These are phyloP conservation scores for Drosophila azteca DNA, from an alignment of 1,140 invertebrate species.

Conservation along the genomic window DNA sequence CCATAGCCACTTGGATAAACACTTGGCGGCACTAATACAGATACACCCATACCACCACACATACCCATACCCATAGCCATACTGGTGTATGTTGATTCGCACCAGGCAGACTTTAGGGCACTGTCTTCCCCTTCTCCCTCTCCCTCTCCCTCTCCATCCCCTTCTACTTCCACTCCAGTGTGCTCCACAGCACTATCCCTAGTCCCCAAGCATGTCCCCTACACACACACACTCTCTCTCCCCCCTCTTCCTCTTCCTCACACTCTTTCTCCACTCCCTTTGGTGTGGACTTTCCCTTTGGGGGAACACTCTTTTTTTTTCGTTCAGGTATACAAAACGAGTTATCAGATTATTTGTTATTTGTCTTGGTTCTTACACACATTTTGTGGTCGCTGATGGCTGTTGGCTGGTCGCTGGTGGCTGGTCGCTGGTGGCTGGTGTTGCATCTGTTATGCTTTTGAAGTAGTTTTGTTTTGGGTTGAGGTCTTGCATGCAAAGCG, in stretches of 20 bases:
- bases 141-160: slow-evolving; percentile 2
- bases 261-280: neutral
- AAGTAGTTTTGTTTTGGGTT: slow-evolving; percentile 60
- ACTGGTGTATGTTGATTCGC: slow-evolving; percentile 32
- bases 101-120: slow-evolving; percentile 79
- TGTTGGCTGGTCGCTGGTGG: slow-evolving; percentile 17
- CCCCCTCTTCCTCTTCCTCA: neutral
- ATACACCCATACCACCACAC: neutral
- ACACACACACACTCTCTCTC: neutral
- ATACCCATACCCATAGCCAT: neutral
- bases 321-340: slow-evolving; percentile 76
- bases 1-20: slow-evolving; percentile 77
- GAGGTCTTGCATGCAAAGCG: slow-evolving; percentile 76
- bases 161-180: slow-evolving; percentile 2
- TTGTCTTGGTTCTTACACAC: slow-evolving; percentile 62
- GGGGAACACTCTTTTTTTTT: slow-evolving; percentile 33
- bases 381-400: slow-evolving; percentile 29
- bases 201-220: neutral
- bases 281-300: slow-evolving; percentile 8
- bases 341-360: slow-evolving; percentile 83
- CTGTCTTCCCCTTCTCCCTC: slow-evolving; percentile 48
- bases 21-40: slow-evolving; percentile 55
- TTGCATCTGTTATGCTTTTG: slow-evolving; percentile 58
- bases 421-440: slow-evolving; percentile 8
- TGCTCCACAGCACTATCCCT: neutral